Evolutionary conservation across 2,888 invertebrate species (phyloP), one percentile per base, ranked within the genome.

Genomic region (Phengaris arion): DNA sequence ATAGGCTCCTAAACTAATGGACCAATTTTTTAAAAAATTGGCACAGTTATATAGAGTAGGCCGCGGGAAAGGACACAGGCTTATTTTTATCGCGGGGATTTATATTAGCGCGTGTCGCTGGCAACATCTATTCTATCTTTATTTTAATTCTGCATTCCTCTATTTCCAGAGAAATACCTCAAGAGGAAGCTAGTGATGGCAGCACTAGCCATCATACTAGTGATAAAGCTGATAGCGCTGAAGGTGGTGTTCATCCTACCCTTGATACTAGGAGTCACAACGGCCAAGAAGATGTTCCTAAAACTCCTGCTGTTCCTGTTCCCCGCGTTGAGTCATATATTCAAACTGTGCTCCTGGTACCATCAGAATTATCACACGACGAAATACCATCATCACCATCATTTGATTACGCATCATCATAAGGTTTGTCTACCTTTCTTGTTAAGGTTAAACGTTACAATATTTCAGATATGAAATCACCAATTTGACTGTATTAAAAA

Each of bases 321-420:
- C 89, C 97, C 97, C 0, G 97, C 97, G 0, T 88, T 98, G 78
- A 95, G 96, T 76, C 97, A 97, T 85, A 94, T 98, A 78, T 97
- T 97, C 92, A 97, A 97, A 86, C 92, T 97, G 15, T 98, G 97
- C 87, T 96, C 97, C 6, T 96, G 96, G 93, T 97, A 97, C 83
- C 96, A 97, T 80, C 95, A 96, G 81, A 94, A 94, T 79, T 95
- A 95, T 82, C 96, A 96, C 81, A 94, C 95, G 15, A 96, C 96
- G 69, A 97, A 97, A 84, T 96, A 94, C 83, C 97, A 97, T 86
- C 97, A 97, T 82, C 97, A 97, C 83, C 97, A 97, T 83, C 97
- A 97, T 85, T 94, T 96, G 89, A 95, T 97, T 77, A 96, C 96
- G 59, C 97, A 97, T 90, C 96, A 96, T 81, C 96, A 97, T 88